phyloP scores from a whole-genome alignment of 2,888 invertebrate genomes.

The Malthinus flaveolus region DNA sequence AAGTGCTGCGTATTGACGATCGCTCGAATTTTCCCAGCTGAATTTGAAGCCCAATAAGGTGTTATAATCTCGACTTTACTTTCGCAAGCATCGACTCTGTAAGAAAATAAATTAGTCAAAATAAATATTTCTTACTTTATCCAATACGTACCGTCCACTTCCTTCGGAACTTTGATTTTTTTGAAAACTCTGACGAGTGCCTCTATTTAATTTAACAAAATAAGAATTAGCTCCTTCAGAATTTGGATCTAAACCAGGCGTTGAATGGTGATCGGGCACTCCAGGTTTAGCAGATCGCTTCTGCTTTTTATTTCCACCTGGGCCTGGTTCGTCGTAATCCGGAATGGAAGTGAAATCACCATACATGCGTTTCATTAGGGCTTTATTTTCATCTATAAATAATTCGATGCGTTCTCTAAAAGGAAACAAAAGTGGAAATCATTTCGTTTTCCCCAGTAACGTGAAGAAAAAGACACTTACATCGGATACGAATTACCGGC shows the following conservation, averaged over 20 bases:
- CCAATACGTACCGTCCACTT: slow-evolving; percentile 56
- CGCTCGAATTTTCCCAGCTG: slow-evolving; percentile 86
- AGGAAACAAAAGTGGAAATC: slow-evolving; percentile 31
- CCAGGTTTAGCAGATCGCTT: slow-evolving; percentile 53
- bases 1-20: slow-evolving; percentile 94
- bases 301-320: slow-evolving; percentile 54
- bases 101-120: slow-evolving; percentile 42
- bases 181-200: slow-evolving; percentile 58
- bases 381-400: slow-evolving; percentile 94
- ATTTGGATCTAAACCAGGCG: slow-evolving; percentile 55
- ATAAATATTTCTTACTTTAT: background rate
- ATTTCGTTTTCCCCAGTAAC: background rate
- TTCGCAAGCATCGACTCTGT: slow-evolving; percentile 83
- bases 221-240: slow-evolving; percentile 57
- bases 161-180: slow-evolving; percentile 57
- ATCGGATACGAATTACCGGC: slow-evolving; percentile 89
- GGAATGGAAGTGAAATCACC: slow-evolving; percentile 78
- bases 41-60: slow-evolving; percentile 93
- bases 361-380: slow-evolving; percentile 90
- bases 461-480: slow-evolving; percentile 61
- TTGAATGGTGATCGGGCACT: slow-evolving; percentile 63
- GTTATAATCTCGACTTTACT: slow-evolving; percentile 91
- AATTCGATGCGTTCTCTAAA: slow-evolving; percentile 85
- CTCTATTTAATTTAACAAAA: slow-evolving; percentile 58
- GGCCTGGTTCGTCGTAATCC: slow-evolving; percentile 50